A percentile compares a stretch with the other conserved stretches of the same genome.
Conservation (phyloP, 2,113 vertebrate species). For the Chlorodrepanis virens region DNA sequence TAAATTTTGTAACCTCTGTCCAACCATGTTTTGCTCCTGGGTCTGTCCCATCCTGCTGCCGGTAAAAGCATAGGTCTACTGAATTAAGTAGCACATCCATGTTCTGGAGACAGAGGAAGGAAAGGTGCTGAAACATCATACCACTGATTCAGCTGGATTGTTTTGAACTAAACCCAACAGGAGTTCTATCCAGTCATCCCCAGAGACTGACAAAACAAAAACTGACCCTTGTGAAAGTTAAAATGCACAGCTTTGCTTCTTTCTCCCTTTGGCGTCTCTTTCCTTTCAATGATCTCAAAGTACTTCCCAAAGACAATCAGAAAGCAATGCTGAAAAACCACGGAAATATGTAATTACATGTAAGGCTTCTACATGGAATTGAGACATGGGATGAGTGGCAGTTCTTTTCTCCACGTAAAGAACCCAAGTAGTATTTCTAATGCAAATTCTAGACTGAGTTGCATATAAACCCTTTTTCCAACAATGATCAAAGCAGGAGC, state of each 20-base stretch:
- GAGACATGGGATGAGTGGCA: background rate
- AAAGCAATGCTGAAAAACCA: background rate
- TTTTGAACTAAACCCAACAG: background rate
- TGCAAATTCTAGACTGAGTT: background rate
- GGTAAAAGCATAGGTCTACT: background rate
- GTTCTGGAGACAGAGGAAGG: background rate
- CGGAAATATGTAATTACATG: background rate
- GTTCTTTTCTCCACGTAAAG: background rate
- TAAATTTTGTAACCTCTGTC: background rate
- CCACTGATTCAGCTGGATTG: background rate
- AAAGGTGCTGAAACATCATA: background rate
- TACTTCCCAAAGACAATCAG: background rate
- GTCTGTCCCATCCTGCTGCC: background rate
- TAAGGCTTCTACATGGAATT: background rate
- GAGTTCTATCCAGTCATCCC: background rate
- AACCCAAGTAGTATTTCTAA: background rate
- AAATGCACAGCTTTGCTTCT: background rate
- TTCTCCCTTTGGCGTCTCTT: background rate
- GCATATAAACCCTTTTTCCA: background rate
- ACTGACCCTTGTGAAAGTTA: background rate
- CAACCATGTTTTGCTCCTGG: background rate
- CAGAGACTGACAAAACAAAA: background rate
- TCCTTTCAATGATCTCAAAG: background rate
- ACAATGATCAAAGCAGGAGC: background rate
- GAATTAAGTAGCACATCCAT: background rate